Evolutionary conservation across 1,140 invertebrate genomes (phyloP), one percentile per base, ranked within the genome.

Genomic region (Chymomyza costata): DNA sequence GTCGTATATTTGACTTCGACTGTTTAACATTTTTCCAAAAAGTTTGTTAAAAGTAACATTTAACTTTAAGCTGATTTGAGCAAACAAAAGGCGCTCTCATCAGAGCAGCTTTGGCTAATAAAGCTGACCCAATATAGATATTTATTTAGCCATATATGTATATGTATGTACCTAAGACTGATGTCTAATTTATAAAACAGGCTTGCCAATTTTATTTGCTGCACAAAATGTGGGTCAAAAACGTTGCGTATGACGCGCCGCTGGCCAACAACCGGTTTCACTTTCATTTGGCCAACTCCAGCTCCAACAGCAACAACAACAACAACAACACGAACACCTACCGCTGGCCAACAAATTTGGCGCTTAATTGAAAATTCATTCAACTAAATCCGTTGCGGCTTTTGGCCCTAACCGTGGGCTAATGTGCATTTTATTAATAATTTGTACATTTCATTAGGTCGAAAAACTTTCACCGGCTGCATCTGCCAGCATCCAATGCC

Each of bases 281-380:
- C 28, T 61, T 67, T 64, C 68, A 40, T 10, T 34, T 25, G 3
- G 62, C 58, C 62, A 64, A 51, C 35, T 44, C 19, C 44, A 59
- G 39, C 39, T 55, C 43, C 35, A 38, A 34, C 11, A 8, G 6
- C 32, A 6, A 34, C 32, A 28, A 10, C 25, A 28, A 28, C 25
- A 28, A 28, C 10, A 28, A 28, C 5, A 28, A 6, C 3, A 3
- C 13, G 8, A 3, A 5, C 13, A 6, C 3, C 32, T 34, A 3
- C 41, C 17, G 25, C 35, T 35, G 17, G 35, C 44, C 56, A 59
- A 49, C 59, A 50, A 66, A 58, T 68, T 76, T 76, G 57, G 57
- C 71, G 71, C 50, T 52, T 76, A 66, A 78, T 78, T 76, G 71
- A 71, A 76, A 76, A 76, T 78, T 66, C 62, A 76, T 66, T 78